Base-by-base conservation (phyloP, 2,797 vertebrate species). In the Malacoraja senta region DNA sequence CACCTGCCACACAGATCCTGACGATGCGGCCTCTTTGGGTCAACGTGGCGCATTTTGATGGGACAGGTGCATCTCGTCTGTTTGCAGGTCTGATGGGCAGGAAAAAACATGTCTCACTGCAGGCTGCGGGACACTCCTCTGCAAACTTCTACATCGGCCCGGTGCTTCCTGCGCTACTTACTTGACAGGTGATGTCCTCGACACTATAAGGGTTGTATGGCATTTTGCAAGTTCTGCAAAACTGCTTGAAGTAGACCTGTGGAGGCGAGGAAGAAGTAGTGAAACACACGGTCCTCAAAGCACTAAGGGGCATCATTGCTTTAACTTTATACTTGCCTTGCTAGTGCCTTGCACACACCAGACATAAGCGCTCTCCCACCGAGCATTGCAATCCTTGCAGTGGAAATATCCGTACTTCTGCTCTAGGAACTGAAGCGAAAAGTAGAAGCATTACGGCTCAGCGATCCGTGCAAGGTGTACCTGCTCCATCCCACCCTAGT, bases 331-430 rank as follows among this genome's bases (percentile, higher is more conserved):
- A 26, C 97, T 95, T 95, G 98, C 99, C 98, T 99, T 99, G 95
- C 96, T 99, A 29, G 99, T 99, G 94, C 98, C 98, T 95, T 99
- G 98, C 91, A 99, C 98, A 74, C 98, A 99, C 98, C 98, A 99
- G 93, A 99, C 98, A 1, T 99, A 99, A 0, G 99, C 99, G 2
- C 99, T 99, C 95, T 99, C 99, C 99, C 99, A 99, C 10, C 98
- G 97, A 93, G 99, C 97, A 93, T 99, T 99, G 95, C 98, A 99
- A 80, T 97, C 97, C 95, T 97, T 98, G 96, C 99, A 99, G 96
- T 99, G 99, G 90, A 99, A 99, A 94, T 98, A 99, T 78, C 99
- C 99, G 0, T 99, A 99, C 94, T 99, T 99, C 97, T 99, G 98
- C 94, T 99, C 99, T 94, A 99, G 95, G 94, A 99, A 99, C 98